Conservation (phyloP, 2,797 vertebrate species). For the Moxostoma hubbsi region DNA sequence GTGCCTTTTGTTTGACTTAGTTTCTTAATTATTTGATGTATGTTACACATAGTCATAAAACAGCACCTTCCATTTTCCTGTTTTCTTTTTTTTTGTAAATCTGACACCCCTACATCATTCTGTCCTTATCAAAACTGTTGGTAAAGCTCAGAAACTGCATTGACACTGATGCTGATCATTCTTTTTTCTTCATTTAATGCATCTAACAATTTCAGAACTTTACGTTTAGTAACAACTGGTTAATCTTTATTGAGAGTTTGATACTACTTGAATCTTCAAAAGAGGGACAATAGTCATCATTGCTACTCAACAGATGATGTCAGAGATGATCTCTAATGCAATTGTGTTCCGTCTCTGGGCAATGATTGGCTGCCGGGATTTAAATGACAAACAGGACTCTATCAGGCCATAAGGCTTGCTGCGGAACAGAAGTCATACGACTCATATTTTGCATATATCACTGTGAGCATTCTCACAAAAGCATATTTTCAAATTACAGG, state of each 20-base stretch:
- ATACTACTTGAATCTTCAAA: background rate
- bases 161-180: background rate
- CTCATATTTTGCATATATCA: constrained; percentile 11
- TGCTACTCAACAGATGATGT: constrained; percentile 8
- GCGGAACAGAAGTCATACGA: background rate
- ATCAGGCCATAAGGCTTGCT: background rate
- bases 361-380: constrained; percentile 36
- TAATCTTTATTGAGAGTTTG: background rate
- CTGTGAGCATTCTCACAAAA: background rate
- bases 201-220: constrained; percentile 24
- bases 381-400: constrained; percentile 31
- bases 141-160: constrained; percentile 18
- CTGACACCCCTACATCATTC: background rate
- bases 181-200: constrained; percentile 1
- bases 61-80: background rate
- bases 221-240: background rate
- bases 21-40: constrained; percentile 11
- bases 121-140: constrained; percentile 13
- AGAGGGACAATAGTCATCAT: background rate
- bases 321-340: constrained; percentile 40
- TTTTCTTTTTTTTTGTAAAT: constrained; percentile 5
- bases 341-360: constrained; percentile 31
- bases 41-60: background rate
- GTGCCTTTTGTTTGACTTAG: constrained; percentile 8
- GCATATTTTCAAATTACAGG: background rate